These are phyloP conservation scores for Lordiphosa collinella DNA, from an alignment of 1,140 invertebrate genomes.

Conservation along the genomic window DNA sequence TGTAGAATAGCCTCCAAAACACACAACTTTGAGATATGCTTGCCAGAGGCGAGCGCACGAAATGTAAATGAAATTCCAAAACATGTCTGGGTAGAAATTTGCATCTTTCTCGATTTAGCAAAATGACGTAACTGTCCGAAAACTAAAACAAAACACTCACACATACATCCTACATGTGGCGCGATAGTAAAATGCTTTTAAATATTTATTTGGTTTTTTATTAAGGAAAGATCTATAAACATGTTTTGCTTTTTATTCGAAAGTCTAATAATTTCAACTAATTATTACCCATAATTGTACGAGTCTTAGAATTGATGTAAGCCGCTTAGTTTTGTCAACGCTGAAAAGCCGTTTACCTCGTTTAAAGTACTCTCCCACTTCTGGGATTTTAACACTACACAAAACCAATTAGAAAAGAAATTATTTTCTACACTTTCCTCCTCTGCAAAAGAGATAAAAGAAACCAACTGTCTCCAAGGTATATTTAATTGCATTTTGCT, in stretches of 20 bases:
- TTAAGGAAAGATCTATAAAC: background rate
- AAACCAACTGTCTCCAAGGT: slow-evolving; percentile 36
- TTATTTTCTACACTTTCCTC: too few species aligned
- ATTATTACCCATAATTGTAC: too few species aligned
- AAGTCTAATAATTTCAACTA: too few species aligned
- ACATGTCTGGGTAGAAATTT: slow-evolving; percentile 17
- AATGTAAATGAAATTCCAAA: too few species aligned
- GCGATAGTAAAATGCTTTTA: slow-evolving; percentile 17
- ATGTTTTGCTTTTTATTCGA: slow-evolving; percentile 11
- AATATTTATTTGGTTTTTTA: slow-evolving; percentile 15
- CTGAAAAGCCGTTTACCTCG: too few species aligned
- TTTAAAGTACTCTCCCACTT: too few species aligned
- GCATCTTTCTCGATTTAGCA: slow-evolving; percentile 35
- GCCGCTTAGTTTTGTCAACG: too few species aligned
- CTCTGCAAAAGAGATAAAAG: too few species aligned
- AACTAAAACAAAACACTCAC: slow-evolving; percentile 3
- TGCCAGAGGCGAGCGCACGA: background rate
- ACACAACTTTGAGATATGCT: slow-evolving; percentile 11
- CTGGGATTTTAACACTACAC: background rate
- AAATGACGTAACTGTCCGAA: slow-evolving; percentile 25
- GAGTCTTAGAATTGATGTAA: too few species aligned
- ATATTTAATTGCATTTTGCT: slow-evolving; percentile 62
- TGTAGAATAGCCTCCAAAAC: slow-evolving; percentile 2
- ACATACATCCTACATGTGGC: slow-evolving; percentile 26
- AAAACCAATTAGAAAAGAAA: slow-evolving; percentile 25